Conservation (phyloP, 1,140 invertebrate genomes). For the Cyclina sinensis region DNA sequence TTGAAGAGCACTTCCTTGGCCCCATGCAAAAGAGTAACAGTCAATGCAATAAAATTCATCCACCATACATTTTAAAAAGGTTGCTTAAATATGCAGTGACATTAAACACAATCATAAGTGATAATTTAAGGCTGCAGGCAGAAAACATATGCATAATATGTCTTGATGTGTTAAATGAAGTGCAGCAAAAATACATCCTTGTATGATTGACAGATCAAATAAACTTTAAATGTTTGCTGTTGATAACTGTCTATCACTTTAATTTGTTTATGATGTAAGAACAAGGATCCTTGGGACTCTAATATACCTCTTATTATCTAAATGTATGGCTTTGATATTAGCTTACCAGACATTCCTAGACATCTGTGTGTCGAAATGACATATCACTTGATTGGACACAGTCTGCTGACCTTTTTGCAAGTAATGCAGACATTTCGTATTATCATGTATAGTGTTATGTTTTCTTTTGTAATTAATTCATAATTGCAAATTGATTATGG, state of each 20-base stretch:
- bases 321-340: no score
- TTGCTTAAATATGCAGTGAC: no score
- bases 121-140: neutral
- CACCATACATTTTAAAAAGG: no score
- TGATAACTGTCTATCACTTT: no score
- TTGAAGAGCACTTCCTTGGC: no score
- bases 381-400: neutral
- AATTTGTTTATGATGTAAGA: no score
- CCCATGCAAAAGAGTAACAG: no score
- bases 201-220: neutral
- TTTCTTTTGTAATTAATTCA: slow-evolving; percentile 1
- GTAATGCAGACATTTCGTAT: neutral
- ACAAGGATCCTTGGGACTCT: no score
- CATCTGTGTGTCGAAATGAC: neutral
- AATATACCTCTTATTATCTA: no score
- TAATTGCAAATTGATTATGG: neutral
- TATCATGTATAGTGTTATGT: neutral
- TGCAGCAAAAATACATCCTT: neutral
- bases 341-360: neutral
- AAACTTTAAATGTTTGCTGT: neutral
- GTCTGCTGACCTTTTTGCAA: neutral
- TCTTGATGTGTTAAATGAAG: neutral
- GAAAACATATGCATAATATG: neutral
- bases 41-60: no score
- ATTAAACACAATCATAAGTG: no score